phyloP scores from a whole-genome alignment of 2,888 invertebrate species.

The Stenolophus ochropezus region DNA sequence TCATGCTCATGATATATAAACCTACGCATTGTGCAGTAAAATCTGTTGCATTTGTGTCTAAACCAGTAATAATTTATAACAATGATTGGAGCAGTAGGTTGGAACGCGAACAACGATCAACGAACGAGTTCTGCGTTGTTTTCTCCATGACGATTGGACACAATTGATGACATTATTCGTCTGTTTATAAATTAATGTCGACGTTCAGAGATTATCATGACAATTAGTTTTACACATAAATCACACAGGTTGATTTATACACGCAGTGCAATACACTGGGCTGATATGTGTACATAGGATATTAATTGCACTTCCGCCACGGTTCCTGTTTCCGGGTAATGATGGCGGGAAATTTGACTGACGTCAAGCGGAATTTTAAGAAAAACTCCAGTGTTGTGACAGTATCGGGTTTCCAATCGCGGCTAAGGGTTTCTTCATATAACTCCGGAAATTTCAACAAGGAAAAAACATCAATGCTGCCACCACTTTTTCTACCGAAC shows the following conservation, averaged over 20 bases:
- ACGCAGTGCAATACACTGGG: neutral
- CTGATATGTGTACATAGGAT: constrained; percentile 33
- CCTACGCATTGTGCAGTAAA: neutral
- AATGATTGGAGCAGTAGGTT: neutral
- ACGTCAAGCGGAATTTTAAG: constrained; percentile 18
- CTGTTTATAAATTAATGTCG: constrained; percentile 55
- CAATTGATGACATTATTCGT: constrained; percentile 53
- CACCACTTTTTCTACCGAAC: too few species aligned
- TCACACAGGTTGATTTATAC: constrained; percentile 65
- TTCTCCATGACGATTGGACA: constrained; percentile 31
- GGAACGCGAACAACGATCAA: neutral
- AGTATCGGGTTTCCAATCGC: neutral
- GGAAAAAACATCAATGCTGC: neutral
- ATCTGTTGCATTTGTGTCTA: neutral
- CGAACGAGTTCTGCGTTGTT: neutral
- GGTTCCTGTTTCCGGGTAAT: constrained; percentile 22
- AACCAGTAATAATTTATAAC: neutral
- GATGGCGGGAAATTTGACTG: constrained; percentile 22
- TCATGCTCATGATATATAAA: too few species aligned
- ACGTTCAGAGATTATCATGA: constrained; percentile 62
- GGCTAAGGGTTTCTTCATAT: neutral
- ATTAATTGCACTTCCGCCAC: constrained; percentile 47
- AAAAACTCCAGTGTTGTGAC: constrained; percentile 20
- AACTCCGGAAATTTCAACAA: neutral
- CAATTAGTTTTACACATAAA: constrained; percentile 65